Conservation (phyloP, 2,888 invertebrate genomes). For the Melanotus villosus region DNA sequence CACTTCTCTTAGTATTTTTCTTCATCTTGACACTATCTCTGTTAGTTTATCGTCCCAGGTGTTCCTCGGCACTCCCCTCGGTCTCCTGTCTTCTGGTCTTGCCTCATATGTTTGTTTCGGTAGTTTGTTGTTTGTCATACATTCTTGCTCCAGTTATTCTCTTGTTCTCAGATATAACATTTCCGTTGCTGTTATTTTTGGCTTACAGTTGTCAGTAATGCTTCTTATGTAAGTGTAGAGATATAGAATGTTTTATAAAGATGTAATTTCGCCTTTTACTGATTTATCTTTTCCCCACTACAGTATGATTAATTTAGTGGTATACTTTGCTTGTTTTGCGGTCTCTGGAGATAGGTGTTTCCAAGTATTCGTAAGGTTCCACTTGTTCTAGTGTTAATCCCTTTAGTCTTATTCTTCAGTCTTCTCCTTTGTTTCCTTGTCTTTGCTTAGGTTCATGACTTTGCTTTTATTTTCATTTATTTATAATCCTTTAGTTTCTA, state of each 20-base stretch:
- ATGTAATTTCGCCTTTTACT: slow-evolving; percentile 1
- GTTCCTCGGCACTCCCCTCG: background rate
- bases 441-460: background rate
- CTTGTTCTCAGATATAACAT: background rate
- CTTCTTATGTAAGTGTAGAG: background rate
- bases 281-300: slow-evolving; percentile 1
- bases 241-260: background rate
- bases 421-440: background rate
- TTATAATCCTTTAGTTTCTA: background rate
- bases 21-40: background rate
- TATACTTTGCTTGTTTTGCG: background rate
- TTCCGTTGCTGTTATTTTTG: background rate
- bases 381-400: background rate
- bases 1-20: background rate
- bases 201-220: background rate
- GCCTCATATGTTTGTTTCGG: background rate
- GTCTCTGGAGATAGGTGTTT: background rate
- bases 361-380: background rate
- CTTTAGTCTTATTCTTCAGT: background rate
- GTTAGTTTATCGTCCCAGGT: background rate
- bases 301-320: background rate
- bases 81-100: background rate
- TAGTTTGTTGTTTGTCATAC: background rate
- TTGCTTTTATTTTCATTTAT: slow-evolving; percentile 1
- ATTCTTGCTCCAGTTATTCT: background rate